These are phyloP conservation scores for Cheilosia vulpina DNA, from an alignment of 2,888 invertebrate genomes.

Conservation along the genomic window DNA sequence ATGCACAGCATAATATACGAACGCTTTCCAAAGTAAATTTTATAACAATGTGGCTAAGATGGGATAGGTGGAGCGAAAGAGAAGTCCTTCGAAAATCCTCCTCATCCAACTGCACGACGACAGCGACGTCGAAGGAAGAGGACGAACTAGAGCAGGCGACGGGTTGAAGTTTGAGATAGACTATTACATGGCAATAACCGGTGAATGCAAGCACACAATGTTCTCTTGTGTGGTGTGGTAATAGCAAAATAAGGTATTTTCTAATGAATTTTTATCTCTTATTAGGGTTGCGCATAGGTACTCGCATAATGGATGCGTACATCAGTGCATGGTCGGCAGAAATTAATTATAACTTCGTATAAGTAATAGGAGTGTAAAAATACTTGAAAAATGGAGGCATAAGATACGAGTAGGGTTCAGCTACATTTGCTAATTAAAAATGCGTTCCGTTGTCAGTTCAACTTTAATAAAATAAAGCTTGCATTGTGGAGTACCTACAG, in stretches of 20 bases:
- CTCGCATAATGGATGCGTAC: constrained; percentile 1
- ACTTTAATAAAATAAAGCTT: neutral
- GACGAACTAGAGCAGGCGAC: neutral
- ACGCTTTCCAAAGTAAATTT: constrained; percentile 9
- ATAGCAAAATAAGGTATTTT: constrained; percentile 31
- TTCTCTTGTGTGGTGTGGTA: constrained; percentile 21
- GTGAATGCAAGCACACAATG: constrained; percentile 19
- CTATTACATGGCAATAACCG: constrained; percentile 49
- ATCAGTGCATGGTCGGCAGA: constrained; percentile 9
- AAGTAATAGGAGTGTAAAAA: neutral
- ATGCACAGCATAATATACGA: constrained; percentile 4
- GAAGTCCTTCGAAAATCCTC: constrained; percentile 39
- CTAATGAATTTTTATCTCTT: constrained; percentile 56
- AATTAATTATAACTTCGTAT: constrained; percentile 44
- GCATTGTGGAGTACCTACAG: too few species aligned
- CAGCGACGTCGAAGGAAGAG: neutral
- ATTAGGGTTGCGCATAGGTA: constrained; percentile 9
- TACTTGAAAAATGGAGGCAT: neutral
- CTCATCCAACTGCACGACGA: neutral
- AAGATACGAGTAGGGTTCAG: neutral
- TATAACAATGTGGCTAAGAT: constrained; percentile 37
- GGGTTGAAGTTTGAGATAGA: constrained; percentile 12
- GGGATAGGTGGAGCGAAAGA: neutral
- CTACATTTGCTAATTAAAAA: neutral
- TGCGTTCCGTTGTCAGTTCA: neutral